Base-by-base conservation (phyloP, 2,888 invertebrate species). In the Chesias legatella region DNA sequence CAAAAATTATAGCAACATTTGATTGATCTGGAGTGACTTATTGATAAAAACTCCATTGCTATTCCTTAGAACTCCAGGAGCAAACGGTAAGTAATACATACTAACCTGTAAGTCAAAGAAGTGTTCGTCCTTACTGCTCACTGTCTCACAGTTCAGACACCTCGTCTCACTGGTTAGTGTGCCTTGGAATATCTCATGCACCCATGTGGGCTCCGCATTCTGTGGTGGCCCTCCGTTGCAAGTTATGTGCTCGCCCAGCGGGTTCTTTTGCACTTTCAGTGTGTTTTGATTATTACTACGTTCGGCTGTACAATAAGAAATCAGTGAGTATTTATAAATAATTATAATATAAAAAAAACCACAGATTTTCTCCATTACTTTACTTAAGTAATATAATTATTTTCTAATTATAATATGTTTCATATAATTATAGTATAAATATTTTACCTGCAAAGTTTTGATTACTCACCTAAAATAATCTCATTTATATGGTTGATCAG, bases 111-210 rank as follows among this genome's bases (percentile, higher is more conserved):
- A 90, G 88, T 99, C 99, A 70, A 99, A 95, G 84, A 99, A 99
- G 78, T 99, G 98, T 81, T 99, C 99, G 84, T 99, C 99, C 88
- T 99, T 99, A 86, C 97, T 98, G 89, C 98, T 98, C 68, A 99
- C 98, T 55, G 98, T 98, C 91, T 99, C 99, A 88, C 99, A 99
- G 88, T 99, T 99, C 61, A 99, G 92, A 89, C 99, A 99, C 63
- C 98, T 90, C 1, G 99, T 99, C 90, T 99, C 99, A 79, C 99
- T 99, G 2, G 99, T 99, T 51, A 99, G 91, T 36, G 99, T 99
- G 54, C 99, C 99, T 48, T 99, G 99, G 88, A 99, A 99, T 74
- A 99, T 98, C 86, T 99, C 99, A 76, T 99, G 99, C 46, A 99
- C 98, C 99, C 99, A 99, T 1, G 99, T 99, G 33, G 97, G 96